Percentiles rank a stretch among this genome's conserved stretches.
phyloP scores from a whole-genome alignment of 2,888 invertebrate species.

The Girardia tigrina region DNA sequence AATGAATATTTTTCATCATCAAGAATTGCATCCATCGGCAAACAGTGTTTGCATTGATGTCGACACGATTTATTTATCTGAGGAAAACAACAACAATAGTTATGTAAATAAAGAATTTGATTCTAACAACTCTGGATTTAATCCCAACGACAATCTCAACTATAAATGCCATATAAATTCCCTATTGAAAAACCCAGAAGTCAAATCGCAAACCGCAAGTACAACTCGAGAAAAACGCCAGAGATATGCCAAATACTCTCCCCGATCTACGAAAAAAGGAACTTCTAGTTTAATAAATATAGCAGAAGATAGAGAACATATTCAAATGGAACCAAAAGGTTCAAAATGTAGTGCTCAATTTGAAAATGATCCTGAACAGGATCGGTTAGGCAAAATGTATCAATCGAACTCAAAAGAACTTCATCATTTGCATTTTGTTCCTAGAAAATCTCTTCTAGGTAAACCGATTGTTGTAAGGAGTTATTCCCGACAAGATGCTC shows the following conservation, averaged over 20 bases:
- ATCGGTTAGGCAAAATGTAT: neutral
- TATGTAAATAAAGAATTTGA: neutral
- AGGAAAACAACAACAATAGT: neutral
- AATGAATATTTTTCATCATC: neutral
- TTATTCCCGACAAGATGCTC: constrained; percentile 16
- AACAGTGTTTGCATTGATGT: neutral
- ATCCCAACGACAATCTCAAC: neutral
- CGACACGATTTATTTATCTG: neutral
- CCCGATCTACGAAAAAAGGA: neutral
- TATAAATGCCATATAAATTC: neutral
- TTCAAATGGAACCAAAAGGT: neutral
- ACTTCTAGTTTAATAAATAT: neutral
- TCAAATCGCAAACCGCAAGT: constrained; percentile 9
- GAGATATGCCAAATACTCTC: neutral
- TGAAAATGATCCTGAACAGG: neutral
- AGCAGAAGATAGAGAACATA: constrained; percentile 5
- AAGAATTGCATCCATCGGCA: neutral
- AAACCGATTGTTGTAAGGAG: neutral
- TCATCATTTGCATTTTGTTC: constrained; percentile 2
- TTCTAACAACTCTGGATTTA: neutral
- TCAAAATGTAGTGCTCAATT: constrained; percentile 10
- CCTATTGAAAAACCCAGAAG: neutral
- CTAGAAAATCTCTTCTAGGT: constrained; percentile 6
- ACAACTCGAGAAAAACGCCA: constrained; percentile 1
- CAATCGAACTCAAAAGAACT: neutral